These are phyloP conservation scores for Philonicus albiceps DNA, from an alignment of 2,888 invertebrate species.

Conservation along the genomic window DNA sequence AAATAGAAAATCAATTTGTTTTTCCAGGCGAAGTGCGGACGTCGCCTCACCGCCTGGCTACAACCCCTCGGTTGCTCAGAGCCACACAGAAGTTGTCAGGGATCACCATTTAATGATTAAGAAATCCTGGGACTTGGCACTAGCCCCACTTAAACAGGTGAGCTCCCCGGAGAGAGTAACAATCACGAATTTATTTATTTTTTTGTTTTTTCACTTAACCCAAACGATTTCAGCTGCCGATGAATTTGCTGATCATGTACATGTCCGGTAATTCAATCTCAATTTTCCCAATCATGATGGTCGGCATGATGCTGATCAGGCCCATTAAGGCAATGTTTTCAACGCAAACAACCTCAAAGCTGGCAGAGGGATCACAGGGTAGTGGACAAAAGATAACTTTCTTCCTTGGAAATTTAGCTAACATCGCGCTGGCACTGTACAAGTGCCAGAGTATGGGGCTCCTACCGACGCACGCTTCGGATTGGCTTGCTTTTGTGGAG, in stretches of 20 bases:
- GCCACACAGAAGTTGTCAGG: conserved; percentile 79
- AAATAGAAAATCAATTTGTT: neutral
- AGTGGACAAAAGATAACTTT: conserved; percentile 92
- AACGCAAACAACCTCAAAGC: conserved; percentile 88
- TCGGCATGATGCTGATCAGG: conserved; percentile 97
- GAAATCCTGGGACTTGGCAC: conserved; percentile 95
- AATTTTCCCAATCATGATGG: conserved; percentile 99
- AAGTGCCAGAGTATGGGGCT: conserved; percentile 99
- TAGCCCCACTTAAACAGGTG: conserved; percentile 92
- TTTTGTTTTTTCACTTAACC: neutral
- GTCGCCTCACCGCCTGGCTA: conserved; percentile 86
- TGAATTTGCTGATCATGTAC: conserved; percentile 99
- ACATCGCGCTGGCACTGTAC: conserved; percentile 90
- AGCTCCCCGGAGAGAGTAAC: neutral
- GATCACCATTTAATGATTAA: conserved; percentile 89
- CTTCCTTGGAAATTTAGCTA: conserved; percentile 90
- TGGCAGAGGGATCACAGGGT: conserved; percentile 92
- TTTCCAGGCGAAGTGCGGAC: conserved; percentile 64
- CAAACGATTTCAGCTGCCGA: conserved; percentile 70
- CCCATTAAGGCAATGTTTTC: conserved; percentile 95
- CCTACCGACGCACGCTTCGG: conserved; percentile 95
- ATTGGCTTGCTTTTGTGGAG: conserved; percentile 97
- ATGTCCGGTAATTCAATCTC: conserved; percentile 99
- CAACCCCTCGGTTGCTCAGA: conserved; percentile 75
- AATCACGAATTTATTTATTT: neutral